These are phyloP conservation scores for Drosophila suzukii DNA, from an alignment of 1,140 invertebrate species.

Conservation along the genomic window DNA sequence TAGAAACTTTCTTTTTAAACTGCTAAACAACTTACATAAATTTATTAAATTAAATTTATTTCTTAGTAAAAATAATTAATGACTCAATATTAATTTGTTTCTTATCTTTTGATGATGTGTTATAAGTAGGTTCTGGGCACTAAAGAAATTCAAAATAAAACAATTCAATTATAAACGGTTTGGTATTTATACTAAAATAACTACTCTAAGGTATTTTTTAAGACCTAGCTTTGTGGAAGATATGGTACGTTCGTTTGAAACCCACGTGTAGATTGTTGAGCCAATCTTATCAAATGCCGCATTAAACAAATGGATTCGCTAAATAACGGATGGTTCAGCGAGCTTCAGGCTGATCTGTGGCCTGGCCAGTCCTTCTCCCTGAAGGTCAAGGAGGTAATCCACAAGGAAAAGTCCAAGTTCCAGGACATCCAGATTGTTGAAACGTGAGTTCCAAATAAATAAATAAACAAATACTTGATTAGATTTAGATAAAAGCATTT, in stretches of 20 bases:
- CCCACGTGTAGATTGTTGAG: conserved; percentile 40
- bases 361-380: conserved; percentile 96
- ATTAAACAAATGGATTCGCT: conserved; percentile 85
- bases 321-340: conserved; percentile 95
- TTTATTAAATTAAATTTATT: too few relatives aligned
- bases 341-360: conserved; percentile 94
- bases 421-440: conserved; percentile 96
- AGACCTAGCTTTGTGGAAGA: conserved; percentile 28
- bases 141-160: conserved; percentile 1
- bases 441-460: conserved; percentile 88
- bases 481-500: not conserved
- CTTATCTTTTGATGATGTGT: too few relatives aligned
- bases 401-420: conserved; percentile 93
- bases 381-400: conserved; percentile 93
- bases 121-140: too few relatives aligned
- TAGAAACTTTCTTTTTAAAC: too few relatives aligned
- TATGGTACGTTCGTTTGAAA: conserved; percentile 34
- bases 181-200: conserved; percentile 21
- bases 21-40: too few relatives aligned
- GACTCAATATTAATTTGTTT: too few relatives aligned
- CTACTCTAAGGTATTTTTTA: conserved; percentile 11
- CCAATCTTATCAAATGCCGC: conserved; percentile 9
- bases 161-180: not conserved
- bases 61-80: too few relatives aligned
- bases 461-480: conserved; percentile 8